phyloP scores from a whole-genome alignment of 1,140 invertebrate genomes.

The Telenomus remus region DNA sequence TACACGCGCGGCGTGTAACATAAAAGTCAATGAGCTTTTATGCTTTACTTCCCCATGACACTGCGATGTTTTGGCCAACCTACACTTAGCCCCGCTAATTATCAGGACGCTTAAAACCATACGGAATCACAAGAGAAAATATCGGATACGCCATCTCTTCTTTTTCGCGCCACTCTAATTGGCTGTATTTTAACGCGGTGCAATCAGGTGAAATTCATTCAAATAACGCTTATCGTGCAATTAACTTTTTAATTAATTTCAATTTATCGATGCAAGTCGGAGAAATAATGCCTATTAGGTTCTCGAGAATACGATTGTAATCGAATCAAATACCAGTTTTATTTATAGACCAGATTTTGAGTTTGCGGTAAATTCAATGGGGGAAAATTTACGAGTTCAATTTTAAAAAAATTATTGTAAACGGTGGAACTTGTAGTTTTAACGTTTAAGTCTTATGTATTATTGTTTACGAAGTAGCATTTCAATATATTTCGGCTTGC shows the following conservation, averaged over 20 bases:
- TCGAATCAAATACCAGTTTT: not conserved
- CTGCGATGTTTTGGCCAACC: slow-evolving; percentile 15
- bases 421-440: no score
- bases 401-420: no score
- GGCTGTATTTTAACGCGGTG: slow-evolving; percentile 13
- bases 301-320: not conserved
- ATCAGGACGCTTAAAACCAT: no score
- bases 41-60: slow-evolving; percentile 13
- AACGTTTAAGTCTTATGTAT: no score
- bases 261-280: slow-evolving; percentile 8
- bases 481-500: no score
- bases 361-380: no score
- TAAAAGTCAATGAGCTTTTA: slow-evolving; percentile 50
- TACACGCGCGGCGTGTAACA: slow-evolving; percentile 36
- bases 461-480: no score
- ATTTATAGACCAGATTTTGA: not conserved
- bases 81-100: slow-evolving; percentile 6
- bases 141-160: not conserved
- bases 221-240: slow-evolving; percentile 12
- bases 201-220: slow-evolving; percentile 25
- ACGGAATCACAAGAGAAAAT: slow-evolving; percentile 26
- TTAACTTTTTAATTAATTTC: slow-evolving; percentile 35
- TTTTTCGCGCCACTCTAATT: slow-evolving; percentile 24
- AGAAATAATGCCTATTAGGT: slow-evolving; percentile 14
- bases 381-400: no score